Conservation (phyloP, 1,140 invertebrate species). For the Drosophila serrata region DNA sequence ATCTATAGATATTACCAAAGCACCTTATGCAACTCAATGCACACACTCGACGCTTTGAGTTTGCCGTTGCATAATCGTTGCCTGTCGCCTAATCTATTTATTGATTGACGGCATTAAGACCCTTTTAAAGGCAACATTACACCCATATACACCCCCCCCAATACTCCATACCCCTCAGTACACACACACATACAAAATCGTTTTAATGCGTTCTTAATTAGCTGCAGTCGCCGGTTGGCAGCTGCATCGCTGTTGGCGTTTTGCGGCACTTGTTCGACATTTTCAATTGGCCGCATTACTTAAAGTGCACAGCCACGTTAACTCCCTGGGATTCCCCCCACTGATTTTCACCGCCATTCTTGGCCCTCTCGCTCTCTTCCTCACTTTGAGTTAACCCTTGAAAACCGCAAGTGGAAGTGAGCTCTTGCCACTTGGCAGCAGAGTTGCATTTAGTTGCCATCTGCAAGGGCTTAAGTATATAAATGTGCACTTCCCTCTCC, state of each 20-base stretch:
- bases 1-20: neutral
- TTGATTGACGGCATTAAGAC: conserved; percentile 41
- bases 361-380: neutral
- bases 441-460: conserved; percentile 57
- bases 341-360: neutral
- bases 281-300: conserved; percentile 80
- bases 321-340: neutral
- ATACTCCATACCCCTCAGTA: neutral
- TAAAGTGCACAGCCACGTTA: conserved; percentile 54
- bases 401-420: conserved; percentile 64
- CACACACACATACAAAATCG: conserved; percentile 43
- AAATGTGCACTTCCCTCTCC: conserved; percentile 23
- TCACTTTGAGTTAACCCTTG: conserved; percentile 37
- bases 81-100: conserved; percentile 36
- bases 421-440: conserved; percentile 55
- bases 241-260: conserved; percentile 28
- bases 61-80: conserved; percentile 43
- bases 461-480: conserved; percentile 46
- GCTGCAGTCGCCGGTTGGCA: conserved; percentile 38
- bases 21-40: conserved; percentile 28
- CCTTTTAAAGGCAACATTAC: conserved; percentile 35
- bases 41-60: conserved; percentile 12
- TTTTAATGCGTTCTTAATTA: conserved; percentile 80
- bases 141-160: neutral
- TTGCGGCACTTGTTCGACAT: conserved; percentile 75